phyloP scores from a whole-genome alignment of 2,113 vertebrate genomes.

The Neolamprologus kungweensis region DNA sequence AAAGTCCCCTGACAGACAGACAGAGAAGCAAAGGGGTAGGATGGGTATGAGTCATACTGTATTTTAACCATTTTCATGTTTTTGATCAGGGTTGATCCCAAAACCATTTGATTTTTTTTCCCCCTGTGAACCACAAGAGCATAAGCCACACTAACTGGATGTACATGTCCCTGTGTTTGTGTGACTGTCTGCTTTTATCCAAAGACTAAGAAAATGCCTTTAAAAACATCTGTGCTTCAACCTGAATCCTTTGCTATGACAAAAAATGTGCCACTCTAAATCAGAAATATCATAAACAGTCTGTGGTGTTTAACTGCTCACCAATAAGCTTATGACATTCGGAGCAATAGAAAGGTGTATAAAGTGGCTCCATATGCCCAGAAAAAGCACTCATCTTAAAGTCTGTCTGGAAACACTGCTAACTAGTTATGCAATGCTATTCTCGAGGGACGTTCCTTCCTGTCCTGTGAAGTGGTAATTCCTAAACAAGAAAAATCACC shows the following conservation, averaged over 20 bases:
- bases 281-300: background rate
- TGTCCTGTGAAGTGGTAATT: background rate
- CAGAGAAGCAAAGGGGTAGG: background rate
- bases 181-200: background rate
- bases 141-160: background rate
- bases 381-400: background rate
- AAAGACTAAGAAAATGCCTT: background rate
- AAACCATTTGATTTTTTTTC: background rate
- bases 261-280: background rate
- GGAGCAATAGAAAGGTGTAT: background rate
- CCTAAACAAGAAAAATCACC: background rate
- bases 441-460: background rate
- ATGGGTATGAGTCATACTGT: background rate
- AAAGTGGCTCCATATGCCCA: background rate
- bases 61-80: background rate
- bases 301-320: background rate
- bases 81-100: background rate
- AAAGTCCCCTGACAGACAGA: background rate
- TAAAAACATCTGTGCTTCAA: background rate
- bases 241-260: background rate
- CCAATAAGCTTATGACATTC: background rate
- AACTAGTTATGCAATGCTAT: background rate
- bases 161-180: background rate
- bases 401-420: background rate
- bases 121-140: background rate